Evolutionary conservation across 1,140 invertebrate genomes (phyloP).

Genomic region (Lutraria rhynchaena): DNA sequence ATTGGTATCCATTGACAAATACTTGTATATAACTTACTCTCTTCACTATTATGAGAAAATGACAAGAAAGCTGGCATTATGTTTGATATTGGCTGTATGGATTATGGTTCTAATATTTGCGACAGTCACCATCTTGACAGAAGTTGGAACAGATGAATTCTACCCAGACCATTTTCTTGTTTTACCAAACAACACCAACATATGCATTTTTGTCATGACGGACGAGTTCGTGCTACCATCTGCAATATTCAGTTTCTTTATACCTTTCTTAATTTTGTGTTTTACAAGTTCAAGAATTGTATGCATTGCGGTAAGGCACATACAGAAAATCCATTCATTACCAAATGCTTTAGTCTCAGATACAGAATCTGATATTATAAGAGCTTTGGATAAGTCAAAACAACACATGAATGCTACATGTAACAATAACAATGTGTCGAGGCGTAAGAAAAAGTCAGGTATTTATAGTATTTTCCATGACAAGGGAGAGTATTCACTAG

Average conservation of each 20-base stretch:
- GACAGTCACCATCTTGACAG: slow-evolving; percentile 48
- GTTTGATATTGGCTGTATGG: slow-evolving; percentile 59
- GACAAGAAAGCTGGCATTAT: slow-evolving; percentile 37
- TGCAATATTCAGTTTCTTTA: slow-evolving; percentile 58
- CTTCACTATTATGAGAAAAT: slow-evolving; percentile 62
- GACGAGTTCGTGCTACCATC: slow-evolving; percentile 58
- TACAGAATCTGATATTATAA: background rate
- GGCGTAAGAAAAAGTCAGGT: too few species aligned
- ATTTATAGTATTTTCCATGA: too few species aligned
- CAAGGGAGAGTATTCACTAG: too few species aligned
- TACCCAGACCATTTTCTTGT: slow-evolving; percentile 53
- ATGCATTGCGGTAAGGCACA: slow-evolving; percentile 60
- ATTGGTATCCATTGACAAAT: slow-evolving; percentile 68
- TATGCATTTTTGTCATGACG: slow-evolving; percentile 60
- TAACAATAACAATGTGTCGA: too few species aligned
- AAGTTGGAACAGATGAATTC: slow-evolving; percentile 39
- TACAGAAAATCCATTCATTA: slow-evolving; percentile 53
- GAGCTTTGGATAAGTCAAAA: background rate
- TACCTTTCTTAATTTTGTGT: slow-evolving; percentile 61
- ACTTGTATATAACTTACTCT: slow-evolving; percentile 65
- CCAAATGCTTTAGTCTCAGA: background rate
- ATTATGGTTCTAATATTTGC: slow-evolving; percentile 57
- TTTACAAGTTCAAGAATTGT: slow-evolving; percentile 65
- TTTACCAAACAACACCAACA: slow-evolving; percentile 44
- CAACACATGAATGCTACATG: too few species aligned